These are phyloP conservation scores for Spodoptera litura DNA, from an alignment of 1,140 invertebrate species.

Conservation along the genomic window DNA sequence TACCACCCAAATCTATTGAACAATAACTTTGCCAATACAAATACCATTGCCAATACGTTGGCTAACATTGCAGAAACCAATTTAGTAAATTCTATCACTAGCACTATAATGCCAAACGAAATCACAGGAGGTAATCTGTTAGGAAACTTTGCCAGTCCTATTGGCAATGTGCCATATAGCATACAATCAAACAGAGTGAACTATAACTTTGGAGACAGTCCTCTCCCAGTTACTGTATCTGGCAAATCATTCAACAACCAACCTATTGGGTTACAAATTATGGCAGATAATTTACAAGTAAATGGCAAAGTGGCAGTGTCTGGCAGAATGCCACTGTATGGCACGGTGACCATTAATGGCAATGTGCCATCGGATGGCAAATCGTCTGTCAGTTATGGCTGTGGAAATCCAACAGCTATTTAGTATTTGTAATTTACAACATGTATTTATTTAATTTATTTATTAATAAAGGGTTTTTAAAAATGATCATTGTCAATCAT, in stretches of 20 bases:
- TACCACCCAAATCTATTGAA: too few relatives aligned
- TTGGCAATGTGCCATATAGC: neutral
- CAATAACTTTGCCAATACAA: too few relatives aligned
- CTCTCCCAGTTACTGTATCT: constrained; percentile 53
- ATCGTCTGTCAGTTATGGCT: constrained; percentile 66
- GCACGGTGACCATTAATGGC: constrained; percentile 67
- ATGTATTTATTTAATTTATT: constrained; percentile 45
- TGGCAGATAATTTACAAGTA: constrained; percentile 71
- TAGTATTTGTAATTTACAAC: constrained; percentile 32
- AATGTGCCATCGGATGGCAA: constrained; percentile 67
- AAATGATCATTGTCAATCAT: neutral
- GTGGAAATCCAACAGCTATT: constrained; percentile 40
- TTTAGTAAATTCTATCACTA: neutral
- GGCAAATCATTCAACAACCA: constrained; percentile 52
- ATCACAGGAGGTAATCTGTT: too few relatives aligned
- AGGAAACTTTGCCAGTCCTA: neutral
- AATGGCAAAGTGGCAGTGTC: constrained; percentile 66
- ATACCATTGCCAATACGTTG: too few relatives aligned
- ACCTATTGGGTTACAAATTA: constrained; percentile 63
- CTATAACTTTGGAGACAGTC: neutral
- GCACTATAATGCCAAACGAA: neutral
- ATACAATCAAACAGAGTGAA: neutral
- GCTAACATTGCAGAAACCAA: neutral
- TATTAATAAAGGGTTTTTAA: constrained; percentile 35
- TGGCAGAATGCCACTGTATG: constrained; percentile 71